Evolutionary conservation across 1,140 invertebrate genomes (phyloP).

Genomic region (Oreohelix idahoensis): DNA sequence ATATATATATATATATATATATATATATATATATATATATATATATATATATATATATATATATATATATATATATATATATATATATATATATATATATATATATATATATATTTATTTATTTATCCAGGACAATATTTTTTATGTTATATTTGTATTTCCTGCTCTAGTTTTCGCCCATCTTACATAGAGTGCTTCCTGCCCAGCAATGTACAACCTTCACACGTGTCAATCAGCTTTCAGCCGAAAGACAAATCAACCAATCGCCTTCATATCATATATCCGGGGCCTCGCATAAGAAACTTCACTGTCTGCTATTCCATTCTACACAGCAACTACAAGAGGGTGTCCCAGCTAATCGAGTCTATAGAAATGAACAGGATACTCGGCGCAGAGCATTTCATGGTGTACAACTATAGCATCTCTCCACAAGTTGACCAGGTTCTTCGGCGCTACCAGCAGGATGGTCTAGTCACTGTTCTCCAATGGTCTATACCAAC

Average conservation of each 20-base stretch:
- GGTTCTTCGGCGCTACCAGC: neutral
- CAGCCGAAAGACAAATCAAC: neutral
- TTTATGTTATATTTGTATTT: neutral
- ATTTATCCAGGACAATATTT: no score
- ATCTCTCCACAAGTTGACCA: neutral
- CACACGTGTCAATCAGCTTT: neutral
- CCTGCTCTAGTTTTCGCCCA: neutral
- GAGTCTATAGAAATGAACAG: conserved; percentile 23
- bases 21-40: no score
- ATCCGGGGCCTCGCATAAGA: neutral
- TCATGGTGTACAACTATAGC: conserved; percentile 28
- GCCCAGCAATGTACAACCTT: neutral
- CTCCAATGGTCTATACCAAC: neutral
- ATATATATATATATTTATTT: no score
- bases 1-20: no score
- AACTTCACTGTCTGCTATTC: conserved; percentile 22
- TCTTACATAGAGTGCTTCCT: neutral
- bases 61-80: no score
- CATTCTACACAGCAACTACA: neutral
- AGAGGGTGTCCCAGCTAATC: neutral
- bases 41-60: no score
- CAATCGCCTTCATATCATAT: neutral
- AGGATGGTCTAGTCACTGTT: conserved; percentile 13
- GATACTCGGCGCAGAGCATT: conserved; percentile 22
- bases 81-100: no score